A percentile compares a stretch with the other conserved stretches of the same genome.
Evolutionary conservation across 2,113 vertebrate species (phyloP).

Genomic region (Sorex araneus): DNA sequence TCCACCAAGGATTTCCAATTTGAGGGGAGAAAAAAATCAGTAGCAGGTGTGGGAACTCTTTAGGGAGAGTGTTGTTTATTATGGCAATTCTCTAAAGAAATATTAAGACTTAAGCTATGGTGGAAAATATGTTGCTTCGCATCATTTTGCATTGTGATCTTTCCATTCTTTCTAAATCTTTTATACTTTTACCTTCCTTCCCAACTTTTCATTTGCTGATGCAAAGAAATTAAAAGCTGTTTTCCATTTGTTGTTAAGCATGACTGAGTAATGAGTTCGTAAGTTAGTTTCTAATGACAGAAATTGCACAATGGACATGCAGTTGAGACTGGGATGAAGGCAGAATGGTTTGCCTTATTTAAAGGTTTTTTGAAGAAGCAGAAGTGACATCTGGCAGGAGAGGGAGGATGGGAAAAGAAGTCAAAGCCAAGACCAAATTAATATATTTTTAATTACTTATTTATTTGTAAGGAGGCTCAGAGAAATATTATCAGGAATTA

Average conservation of each 20-base stretch:
- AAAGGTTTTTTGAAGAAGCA: neutral
- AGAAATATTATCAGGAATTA: neutral
- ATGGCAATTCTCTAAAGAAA: conserved; percentile 45
- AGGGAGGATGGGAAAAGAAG: neutral
- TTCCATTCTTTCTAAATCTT: conserved; percentile 9
- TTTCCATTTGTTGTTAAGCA: conserved; percentile 51
- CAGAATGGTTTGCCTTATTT: neutral
- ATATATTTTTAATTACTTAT: neutral
- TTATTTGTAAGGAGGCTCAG: neutral
- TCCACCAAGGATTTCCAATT: conserved; percentile 63
- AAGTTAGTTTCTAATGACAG: conserved; percentile 40
- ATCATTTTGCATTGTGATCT: neutral
- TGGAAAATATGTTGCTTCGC: conserved; percentile 26
- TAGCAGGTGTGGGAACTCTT: conserved; percentile 74
- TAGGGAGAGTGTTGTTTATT: conserved; percentile 69
- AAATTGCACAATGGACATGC: neutral
- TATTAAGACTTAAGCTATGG: neutral
- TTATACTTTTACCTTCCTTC: neutral
- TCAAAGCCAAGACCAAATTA: neutral
- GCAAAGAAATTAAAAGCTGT: conserved; percentile 57
- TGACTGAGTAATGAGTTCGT: conserved; percentile 18
- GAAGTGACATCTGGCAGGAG: neutral
- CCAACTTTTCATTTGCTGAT: neutral
- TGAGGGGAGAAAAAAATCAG: conserved; percentile 70
- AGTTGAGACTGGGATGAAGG: neutral